A percentile compares a stretch with the other conserved stretches of the same genome.
Evolutionary conservation across 2,888 invertebrate species (phyloP).

Genomic region (Drosophila hawaiiensis): DNA sequence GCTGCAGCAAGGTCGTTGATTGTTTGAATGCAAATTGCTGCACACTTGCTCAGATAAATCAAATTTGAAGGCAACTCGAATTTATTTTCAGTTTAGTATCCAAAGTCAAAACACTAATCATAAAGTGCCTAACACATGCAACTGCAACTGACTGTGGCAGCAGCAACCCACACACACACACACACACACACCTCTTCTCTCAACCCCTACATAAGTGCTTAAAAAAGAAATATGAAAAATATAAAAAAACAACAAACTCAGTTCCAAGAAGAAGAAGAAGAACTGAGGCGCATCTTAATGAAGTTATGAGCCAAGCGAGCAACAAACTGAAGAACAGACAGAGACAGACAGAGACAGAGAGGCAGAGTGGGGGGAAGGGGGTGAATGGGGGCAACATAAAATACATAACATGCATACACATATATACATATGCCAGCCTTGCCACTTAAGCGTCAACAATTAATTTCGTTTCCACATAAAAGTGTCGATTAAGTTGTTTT

Average conservation of each 20-base stretch:
- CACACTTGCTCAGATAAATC: slow-evolving; percentile 72
- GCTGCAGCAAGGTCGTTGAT: slow-evolving; percentile 52
- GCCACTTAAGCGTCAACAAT: slow-evolving; percentile 70
- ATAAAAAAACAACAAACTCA: background rate
- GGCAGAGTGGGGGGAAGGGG: slow-evolving; percentile 18
- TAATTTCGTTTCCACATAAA: slow-evolving; percentile 56
- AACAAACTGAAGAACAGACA: slow-evolving; percentile 7
- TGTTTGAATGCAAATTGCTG: slow-evolving; percentile 57
- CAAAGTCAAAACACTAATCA: slow-evolving; percentile 48
- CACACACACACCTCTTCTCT: slow-evolving; percentile 9
- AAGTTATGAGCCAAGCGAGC: slow-evolving; percentile 45
- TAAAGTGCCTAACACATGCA: slow-evolving; percentile 41
- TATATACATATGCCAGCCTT: slow-evolving; percentile 28
- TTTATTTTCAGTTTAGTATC: slow-evolving; percentile 32
- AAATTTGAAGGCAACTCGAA: slow-evolving; percentile 33
- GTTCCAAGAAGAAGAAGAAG: slow-evolving; percentile 31
- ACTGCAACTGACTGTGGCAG: slow-evolving; percentile 31
- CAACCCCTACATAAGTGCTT: slow-evolving; percentile 22
- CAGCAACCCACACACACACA: slow-evolving; percentile 1
- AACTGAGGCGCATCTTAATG: slow-evolving; percentile 53
- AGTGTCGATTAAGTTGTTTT: slow-evolving; percentile 75
- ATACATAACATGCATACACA: slow-evolving; percentile 22
- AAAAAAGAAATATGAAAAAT: background rate
- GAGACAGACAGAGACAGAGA: slow-evolving; percentile 4
- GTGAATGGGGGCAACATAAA: slow-evolving; percentile 14